phyloP scores from a whole-genome alignment of 2,797 vertebrate genomes.

The Acrossocheilus wenchowensis region DNA sequence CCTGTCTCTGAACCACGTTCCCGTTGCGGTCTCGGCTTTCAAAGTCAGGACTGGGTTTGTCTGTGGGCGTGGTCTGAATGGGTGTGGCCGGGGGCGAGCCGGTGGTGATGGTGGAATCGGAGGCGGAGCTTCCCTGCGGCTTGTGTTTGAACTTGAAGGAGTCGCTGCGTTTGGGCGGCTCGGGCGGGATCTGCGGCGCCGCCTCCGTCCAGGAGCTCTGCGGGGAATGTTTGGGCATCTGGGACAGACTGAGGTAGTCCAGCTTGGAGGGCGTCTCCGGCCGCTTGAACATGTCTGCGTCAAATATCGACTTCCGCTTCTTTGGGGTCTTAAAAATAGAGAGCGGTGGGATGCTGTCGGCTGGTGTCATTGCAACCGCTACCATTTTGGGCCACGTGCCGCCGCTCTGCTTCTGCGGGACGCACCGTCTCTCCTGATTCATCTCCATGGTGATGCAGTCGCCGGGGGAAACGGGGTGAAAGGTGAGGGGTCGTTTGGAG shows the following conservation, averaged over 20 bases:
- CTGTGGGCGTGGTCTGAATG: constrained; percentile 64
- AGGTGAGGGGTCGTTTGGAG: constrained; percentile 78
- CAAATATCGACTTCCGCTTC: constrained; percentile 95
- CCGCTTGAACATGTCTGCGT: constrained; percentile 89
- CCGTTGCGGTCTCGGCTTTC: constrained; percentile 73
- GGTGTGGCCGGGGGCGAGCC: constrained; percentile 85
- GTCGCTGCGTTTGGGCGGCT: constrained; percentile 91
- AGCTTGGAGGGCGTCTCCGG: constrained; percentile 87
- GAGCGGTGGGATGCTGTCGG: constrained; percentile 83
- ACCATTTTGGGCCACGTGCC: constrained; percentile 96
- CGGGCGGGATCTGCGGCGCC: constrained; percentile 83
- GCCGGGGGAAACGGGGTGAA: constrained; percentile 75
- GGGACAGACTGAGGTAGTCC: constrained; percentile 85
- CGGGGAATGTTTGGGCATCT: constrained; percentile 81
- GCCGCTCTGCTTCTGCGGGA: constrained; percentile 76
- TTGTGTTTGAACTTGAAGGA: constrained; percentile 95
- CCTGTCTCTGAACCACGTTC: constrained; percentile 79
- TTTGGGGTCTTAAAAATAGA: constrained; percentile 94
- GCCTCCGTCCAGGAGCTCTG: constrained; percentile 83
- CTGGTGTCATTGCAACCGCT: constrained; percentile 73
- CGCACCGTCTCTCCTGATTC: constrained; percentile 65
- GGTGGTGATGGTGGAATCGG: constrained; percentile 89
- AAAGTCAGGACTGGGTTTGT: constrained; percentile 46
- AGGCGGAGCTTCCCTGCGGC: constrained; percentile 90
- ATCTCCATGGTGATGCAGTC: constrained; percentile 75